A percentile compares a stretch with the other conserved stretches of the same genome.
phyloP scores from a whole-genome alignment of 2,797 vertebrate genomes.

The Monodelphis domestica region DNA sequence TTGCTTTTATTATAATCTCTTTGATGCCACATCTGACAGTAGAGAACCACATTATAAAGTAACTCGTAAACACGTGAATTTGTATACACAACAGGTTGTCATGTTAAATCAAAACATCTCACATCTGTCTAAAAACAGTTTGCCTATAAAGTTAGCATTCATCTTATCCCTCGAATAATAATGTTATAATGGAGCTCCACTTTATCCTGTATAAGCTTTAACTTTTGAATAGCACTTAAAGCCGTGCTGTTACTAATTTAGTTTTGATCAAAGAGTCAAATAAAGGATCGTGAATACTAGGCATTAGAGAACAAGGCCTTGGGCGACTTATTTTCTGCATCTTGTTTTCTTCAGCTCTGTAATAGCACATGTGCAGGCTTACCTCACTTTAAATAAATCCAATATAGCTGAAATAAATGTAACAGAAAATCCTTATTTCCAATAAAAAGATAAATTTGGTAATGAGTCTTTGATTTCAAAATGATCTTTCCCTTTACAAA shows the following conservation, averaged over 20 bases:
- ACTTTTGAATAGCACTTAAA: background rate
- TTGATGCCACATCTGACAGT: background rate
- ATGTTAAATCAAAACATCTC: background rate
- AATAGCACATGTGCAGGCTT: background rate
- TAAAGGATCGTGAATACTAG: constrained; percentile 1
- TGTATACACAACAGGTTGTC: background rate
- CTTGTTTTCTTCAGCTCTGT: background rate
- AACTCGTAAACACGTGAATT: background rate
- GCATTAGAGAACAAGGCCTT: background rate
- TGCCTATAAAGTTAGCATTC: background rate
- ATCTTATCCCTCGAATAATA: background rate
- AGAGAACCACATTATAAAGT: background rate
- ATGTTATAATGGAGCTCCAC: background rate
- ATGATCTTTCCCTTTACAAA: constrained; percentile 31
- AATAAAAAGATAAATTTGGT: constrained; percentile 17
- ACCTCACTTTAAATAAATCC: constrained; percentile 1
- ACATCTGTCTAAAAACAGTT: background rate
- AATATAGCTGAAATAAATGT: background rate
- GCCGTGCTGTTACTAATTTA: background rate
- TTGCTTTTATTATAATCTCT: background rate
- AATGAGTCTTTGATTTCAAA: constrained; percentile 53
- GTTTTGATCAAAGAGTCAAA: background rate
- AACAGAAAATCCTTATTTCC: background rate
- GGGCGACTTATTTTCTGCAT: background rate
- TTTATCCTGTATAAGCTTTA: background rate